Evolutionary conservation across 2,797 vertebrate genomes (phyloP), one percentile per base, ranked within the genome.

Genomic region (Pangasius krempfi): DNA sequence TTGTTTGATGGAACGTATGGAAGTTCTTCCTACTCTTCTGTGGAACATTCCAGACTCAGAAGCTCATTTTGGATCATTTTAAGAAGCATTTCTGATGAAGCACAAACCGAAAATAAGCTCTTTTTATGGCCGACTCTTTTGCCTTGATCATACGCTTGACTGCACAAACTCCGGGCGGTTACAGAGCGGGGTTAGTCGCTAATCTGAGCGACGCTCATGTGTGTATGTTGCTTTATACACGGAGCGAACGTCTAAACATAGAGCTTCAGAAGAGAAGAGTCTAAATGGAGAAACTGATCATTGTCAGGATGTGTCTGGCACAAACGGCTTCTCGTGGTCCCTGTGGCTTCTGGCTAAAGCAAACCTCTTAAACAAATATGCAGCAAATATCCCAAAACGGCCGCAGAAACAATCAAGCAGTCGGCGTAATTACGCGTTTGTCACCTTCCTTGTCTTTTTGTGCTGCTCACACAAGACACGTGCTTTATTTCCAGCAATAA

Each of bases 211-310:
- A 54, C n/a, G 5, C 50, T 78, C 4, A 8, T 56, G 47, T 56
- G 78, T 80, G 78, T 80, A 20, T 58, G 52, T 56, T 58, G 30
- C 33, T 60, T 60, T 60, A 81, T 81, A 81, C 54, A 14, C 54
- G 22, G 20, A 12, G 9, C 5, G 3, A 82, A 62, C 2, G 1
- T 44, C 37, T 82, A 81, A 81, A 81, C 79, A 60, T 81, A 81
- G 30, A 81, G 33, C 25, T 40, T 72, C 6, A 64, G 54, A 54
- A 30, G 68, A 37, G 12, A 68, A 25, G 10, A 58, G 25, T n/a
- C 30, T 82, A 85, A 87, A 85, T 14, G 16, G 12, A 87, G 85
- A 56, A 87, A 47, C 25, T 78, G 79, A 86, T 91, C 30, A 80
- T 91, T 88, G 33, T 33, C 22, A n/a, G 60, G 27, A 9, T 30